Base-by-base conservation (phyloP, 2,888 invertebrate species). In the Tipula unca region DNA sequence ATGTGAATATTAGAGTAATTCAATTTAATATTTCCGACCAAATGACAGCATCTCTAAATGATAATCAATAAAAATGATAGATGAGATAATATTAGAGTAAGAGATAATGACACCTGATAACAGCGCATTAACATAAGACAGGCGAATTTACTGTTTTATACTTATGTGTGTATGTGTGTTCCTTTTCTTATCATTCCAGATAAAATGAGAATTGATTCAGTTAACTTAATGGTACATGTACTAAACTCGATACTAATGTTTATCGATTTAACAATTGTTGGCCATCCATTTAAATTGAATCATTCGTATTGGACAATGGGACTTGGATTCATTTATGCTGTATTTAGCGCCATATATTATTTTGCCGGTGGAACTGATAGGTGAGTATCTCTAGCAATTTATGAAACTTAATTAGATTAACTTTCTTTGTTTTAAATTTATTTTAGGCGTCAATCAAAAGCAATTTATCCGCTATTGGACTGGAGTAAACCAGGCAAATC, bases 401-500 rank as follows among this genome's bases (percentile, higher is more conserved):
- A 39, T 87, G 86, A 48, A 86, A 32, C 32, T 32, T 1, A 32
- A 32, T n/a, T n/a, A 6, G 6, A 32, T 32, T 32, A 32, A 1
- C 4, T 32, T 29, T 42, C n/a, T 36, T 3, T 14, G 10, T 82
- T 35, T 86, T 87, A 86, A 87, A 82, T 86, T 87, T 86, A 87
- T 89, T 89, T 25, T 90, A 94, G 95, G 87, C 91, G 92, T 87
- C 94, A 94, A 25, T 90, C 92, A 82, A 91, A 91, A 83, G 94
- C 92, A 89, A 95, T 97, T 87, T 97, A 97, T 90, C 94, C 94
- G 82, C 93, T 95, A 88, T 90, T 97, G 88, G 94, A 96, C 91
- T 97, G 96, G 96, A 90, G 92, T 25, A 92, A 92, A 82, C 95
- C 96, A 0, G 92, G 92, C 4, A 88, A 89, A 85, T 93, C 95